Conservation (phyloP, 2,888 invertebrate species). For the Parnassius mnemosyne region DNA sequence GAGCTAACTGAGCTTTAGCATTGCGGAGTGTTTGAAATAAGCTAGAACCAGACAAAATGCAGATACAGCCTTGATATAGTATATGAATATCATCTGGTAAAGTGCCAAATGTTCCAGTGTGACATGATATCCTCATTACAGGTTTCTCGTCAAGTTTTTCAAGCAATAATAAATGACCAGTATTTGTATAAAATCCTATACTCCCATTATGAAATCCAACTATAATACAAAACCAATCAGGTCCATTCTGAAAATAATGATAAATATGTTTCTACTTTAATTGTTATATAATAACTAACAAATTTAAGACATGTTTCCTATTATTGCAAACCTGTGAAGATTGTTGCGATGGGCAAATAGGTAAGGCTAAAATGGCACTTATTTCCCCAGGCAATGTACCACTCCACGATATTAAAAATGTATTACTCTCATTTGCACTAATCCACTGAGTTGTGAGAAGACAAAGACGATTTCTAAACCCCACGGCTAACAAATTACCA, state of each 20-base stretch:
- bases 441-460: slow-evolving; percentile 73
- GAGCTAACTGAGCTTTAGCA: slow-evolving; percentile 88
- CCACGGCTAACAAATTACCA: slow-evolving; percentile 65
- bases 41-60: slow-evolving; percentile 87
- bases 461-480: slow-evolving; percentile 62
- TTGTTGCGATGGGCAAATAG: slow-evolving; percentile 68
- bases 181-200: slow-evolving; percentile 94
- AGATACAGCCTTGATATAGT: slow-evolving; percentile 86
- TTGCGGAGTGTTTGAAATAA: slow-evolving; percentile 89
- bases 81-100: slow-evolving; percentile 86
- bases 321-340: slow-evolving; percentile 65
- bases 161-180: slow-evolving; percentile 88
- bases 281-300: neutral
- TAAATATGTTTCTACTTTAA: neutral
- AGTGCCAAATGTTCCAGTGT: slow-evolving; percentile 79
- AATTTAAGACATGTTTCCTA: neutral
- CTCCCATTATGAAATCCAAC: slow-evolving; percentile 92
- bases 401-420: slow-evolving; percentile 72
- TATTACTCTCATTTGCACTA: slow-evolving; percentile 63
- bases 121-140: slow-evolving; percentile 89
- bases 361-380: slow-evolving; percentile 55
- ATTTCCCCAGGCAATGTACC: slow-evolving; percentile 67
- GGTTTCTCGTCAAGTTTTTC: slow-evolving; percentile 92
- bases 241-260: slow-evolving; percentile 76
- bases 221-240: slow-evolving; percentile 96